Conservation (phyloP, 2,888 invertebrate genomes). For the Leptinotarsa haldemani region DNA sequence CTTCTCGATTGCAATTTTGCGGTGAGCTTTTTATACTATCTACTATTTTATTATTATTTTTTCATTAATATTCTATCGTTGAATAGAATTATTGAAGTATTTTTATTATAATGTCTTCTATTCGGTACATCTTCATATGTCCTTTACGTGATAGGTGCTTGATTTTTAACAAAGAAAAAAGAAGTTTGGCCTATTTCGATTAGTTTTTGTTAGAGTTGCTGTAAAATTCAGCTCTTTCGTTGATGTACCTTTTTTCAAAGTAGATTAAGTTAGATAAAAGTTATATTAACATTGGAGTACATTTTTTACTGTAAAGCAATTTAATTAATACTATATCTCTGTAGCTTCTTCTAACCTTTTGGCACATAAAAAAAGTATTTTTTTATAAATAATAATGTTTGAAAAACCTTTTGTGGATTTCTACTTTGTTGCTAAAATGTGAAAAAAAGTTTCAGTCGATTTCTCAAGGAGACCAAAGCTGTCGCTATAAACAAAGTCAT, state of each 20-base stretch:
- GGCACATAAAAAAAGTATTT: too few species aligned
- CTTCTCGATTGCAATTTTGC: conserved; percentile 14
- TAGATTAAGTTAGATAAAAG: not conserved
- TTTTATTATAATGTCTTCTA: not conserved
- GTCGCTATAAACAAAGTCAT: too few species aligned
- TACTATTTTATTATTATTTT: not conserved
- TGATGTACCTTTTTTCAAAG: too few species aligned
- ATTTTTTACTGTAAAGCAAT: not conserved
- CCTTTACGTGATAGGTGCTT: not conserved
- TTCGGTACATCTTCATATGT: conserved; percentile 8
- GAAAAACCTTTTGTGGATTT: too few species aligned
- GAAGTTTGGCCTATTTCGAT: not conserved
- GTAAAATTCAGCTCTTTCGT: not conserved
- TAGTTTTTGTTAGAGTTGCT: not conserved
- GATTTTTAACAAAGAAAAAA: not conserved
- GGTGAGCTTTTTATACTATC: conserved; percentile 10
- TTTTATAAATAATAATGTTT: too few species aligned
- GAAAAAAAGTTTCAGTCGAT: too few species aligned
- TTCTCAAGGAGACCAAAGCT: too few species aligned
- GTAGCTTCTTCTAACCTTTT: not conserved
- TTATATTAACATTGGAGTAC: not conserved
- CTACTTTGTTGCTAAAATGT: too few species aligned
- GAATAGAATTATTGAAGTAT: not conserved
- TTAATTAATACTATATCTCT: not conserved
- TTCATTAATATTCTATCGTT: not conserved